Evolutionary conservation across 2,113 vertebrate genomes (phyloP), one percentile per base, ranked within the genome.

Genomic region (Microcebus murinus): DNA sequence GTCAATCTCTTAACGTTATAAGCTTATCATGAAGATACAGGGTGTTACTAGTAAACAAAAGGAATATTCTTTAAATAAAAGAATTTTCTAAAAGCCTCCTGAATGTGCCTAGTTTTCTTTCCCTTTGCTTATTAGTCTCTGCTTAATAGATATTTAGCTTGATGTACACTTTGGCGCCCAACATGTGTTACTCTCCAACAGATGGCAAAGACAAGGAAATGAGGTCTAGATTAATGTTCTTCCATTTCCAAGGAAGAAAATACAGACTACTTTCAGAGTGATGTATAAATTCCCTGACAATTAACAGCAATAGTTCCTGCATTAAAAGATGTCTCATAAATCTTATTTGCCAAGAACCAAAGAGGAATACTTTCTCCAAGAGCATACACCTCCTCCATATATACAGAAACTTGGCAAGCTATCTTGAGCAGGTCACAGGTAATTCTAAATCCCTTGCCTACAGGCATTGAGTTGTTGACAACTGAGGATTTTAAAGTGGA

Each of bases 21-120:
- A 87, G 59, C 27, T 79, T 76, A 52, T 1, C 48, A 79, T 42
- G 23, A 94, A 63, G 42, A 80, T 42, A 55, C 20, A 14, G 27
- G 55, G 7, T 90, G 31, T 73, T 65, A 45, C 76, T 36, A 74
- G 70, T 73, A 90, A 95, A 79, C 55, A 84, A 57, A 92, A 95
- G 27, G 7, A 80, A 59, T n/a, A 76, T 10, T 65, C 55, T 88
- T 77, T 39, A 71, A 87, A 71, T n/a, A 48, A 52, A 68, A 79
- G 6, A 63, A 12, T 21, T 67, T 81, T 61, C 50, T 25, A 45
- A 39, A 61, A 89, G 34, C 8, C 36, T 87, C 55, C 25, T 15
- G 4, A 39, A 52, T 48, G 9, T 65, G 14, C 13, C 76, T 63
- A 42, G 55, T 52, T 86, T 31, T 65, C 87, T 91, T 95, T 71